Percentiles rank a stretch among this genome's conserved stretches.
phyloP scores from a whole-genome alignment of 2,113 vertebrate species.

The Henicopernis longicauda region DNA sequence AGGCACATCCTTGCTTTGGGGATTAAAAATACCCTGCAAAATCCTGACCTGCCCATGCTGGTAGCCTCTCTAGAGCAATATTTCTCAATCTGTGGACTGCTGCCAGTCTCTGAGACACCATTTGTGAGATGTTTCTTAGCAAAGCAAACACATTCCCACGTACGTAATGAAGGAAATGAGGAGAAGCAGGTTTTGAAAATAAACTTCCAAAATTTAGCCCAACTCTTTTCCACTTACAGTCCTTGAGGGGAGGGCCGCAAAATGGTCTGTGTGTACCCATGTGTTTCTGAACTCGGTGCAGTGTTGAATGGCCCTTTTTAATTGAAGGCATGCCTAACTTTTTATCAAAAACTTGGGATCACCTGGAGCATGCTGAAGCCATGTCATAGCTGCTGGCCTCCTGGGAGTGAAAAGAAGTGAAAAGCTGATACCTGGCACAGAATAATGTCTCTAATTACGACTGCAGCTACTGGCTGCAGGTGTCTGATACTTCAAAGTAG shows the following conservation, averaged over 20 bases:
- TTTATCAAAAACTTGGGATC: not conserved
- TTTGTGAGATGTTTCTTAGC: not conserved
- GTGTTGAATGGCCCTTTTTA: rapidly evolving
- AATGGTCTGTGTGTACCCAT: rapidly evolving
- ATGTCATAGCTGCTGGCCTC: rapidly evolving
- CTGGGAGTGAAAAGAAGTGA: not conserved
- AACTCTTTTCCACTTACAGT: not conserved
- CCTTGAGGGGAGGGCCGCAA: not conserved
- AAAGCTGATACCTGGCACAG: not conserved
- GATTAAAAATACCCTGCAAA: not conserved
- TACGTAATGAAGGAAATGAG: not conserved
- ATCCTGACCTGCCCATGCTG: not conserved
- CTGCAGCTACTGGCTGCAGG: not conserved
- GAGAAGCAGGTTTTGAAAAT: not conserved
- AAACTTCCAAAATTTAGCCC: not conserved
- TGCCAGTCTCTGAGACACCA: not conserved
- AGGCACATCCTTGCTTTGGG: not conserved
- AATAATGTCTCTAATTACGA: not conserved
- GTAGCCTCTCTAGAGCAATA: not conserved
- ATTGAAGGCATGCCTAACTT: not conserved
- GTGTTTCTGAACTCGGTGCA: rapidly evolving
- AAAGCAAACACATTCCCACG: not conserved
- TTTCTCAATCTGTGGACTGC: not conserved
- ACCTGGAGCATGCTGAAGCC: not conserved
- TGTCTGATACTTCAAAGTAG: not conserved